Evolutionary conservation across 2,888 invertebrate species (phyloP), one percentile per base, ranked within the genome.

Genomic region (Nomada flava): DNA sequence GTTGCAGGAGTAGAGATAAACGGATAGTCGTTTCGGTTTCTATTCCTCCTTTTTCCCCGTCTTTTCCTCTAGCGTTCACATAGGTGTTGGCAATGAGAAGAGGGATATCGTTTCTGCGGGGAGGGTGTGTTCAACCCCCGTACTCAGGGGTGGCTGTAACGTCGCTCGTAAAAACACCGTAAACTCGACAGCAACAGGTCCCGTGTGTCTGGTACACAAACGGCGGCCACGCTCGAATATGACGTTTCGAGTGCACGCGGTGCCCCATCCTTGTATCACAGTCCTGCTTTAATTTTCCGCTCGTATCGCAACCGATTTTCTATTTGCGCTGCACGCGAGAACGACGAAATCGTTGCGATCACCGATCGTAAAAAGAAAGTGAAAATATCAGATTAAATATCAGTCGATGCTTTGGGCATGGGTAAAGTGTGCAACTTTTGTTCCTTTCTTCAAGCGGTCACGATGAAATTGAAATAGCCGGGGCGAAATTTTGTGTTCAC

Each of bases 181-280:
- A 93, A 93, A 93, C 93, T 93, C 93, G 92, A 93, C 93, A 93
- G 93, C 93, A 93, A 93, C 93, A 93, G 93, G 93, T 93, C 93
- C 91, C 91, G 92, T 91, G 91, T 92, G 92, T 92, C 91, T 93
- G 90, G 80, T 85, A 83, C 84, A 78, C 85, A 83, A 86, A 82
- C 79, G 72, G 74, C 79, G 70, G 77, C 72, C 50, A 71, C 85
- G 85, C 90, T 91, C 89, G 92, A 91, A 91, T 92, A 90, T 92
- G 84, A 92, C 90, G 90, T 90, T 90, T 88, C 85, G 84, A 87
- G 86, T 77, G 81, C 69, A 47, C 86, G 67, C 77, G 82, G 84
- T 72, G 73, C 78, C 79, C 44, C 57, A 71, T 67, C 36, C 57
- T 11, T 74, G 62, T 79, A 85, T 78, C 86, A 82, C 86, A 84